Evolutionary conservation across 2,888 invertebrate genomes (phyloP), one percentile per base, ranked within the genome.

Genomic region (Pterostichus madidus): DNA sequence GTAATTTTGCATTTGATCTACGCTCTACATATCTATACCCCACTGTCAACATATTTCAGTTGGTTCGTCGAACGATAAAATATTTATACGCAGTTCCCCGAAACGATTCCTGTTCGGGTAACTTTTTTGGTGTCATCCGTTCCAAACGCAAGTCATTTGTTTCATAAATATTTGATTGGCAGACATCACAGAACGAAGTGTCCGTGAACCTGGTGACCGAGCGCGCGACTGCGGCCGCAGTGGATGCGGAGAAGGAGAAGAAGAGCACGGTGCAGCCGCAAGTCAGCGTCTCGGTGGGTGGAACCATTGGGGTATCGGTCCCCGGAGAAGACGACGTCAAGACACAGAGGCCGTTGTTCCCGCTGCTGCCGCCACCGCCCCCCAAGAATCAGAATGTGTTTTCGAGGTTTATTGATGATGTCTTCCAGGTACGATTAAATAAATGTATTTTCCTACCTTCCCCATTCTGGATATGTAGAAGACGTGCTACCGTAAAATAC

Each of bases 341-440:
- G 32, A 31, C 64, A 5, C 84, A 85, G 2, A 83, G 85, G 1
- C 71, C 85, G 73, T 83, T 85, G 49, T 77, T 85, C 7, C 83
- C 85, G 17, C 84, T 84, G 0, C 78, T 80, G 4, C 85, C 86
- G 8, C 85, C 86, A 17, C 84, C 87, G 10, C 86, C 86, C 13
- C 88, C 88, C 78, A 87, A 87, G 84, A 88, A 87, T 2, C 88
- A 86, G 82, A 87, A 87, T 0, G 87, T 87, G 86, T 89, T 89
- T 81, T 88, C 89, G 10, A 86, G 89, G 80, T 86, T 89, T 56
- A 89, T 89, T 53, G 89, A 89, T 83, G 89, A 89, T 73, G 89
- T 89, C 77, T 89, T 89, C 77, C 89, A 89, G 85, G 89, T 89
- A 86, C 86, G 24, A 44, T 15, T 7, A 44, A 6, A 15, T 13